A percentile compares a stretch with the other conserved stretches of the same genome.
Evolutionary conservation across 2,113 vertebrate genomes (phyloP).

Genomic region (Gila orcuttii): DNA sequence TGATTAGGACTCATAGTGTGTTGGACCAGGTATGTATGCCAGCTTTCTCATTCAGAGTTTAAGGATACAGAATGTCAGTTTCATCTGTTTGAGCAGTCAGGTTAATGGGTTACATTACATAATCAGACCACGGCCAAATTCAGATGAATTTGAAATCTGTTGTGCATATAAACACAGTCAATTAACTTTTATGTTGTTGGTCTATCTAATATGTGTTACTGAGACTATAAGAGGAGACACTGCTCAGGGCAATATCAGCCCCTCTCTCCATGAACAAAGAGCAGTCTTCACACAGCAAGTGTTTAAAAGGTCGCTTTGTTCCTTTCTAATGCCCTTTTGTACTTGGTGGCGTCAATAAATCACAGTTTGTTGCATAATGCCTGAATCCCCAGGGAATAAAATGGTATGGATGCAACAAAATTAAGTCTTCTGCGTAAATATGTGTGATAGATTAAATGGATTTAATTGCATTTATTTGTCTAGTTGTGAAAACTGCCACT

Average conservation of each 20-base stretch:
- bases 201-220: slow-evolving; percentile 15
- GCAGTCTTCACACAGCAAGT: not conserved
- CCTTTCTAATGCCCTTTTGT: not conserved
- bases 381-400: not conserved
- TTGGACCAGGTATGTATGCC: not conserved
- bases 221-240: not conserved
- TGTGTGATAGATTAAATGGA: not conserved
- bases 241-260: not conserved
- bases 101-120: not conserved
- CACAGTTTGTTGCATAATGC: not conserved
- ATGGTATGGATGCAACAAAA: not conserved
- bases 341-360: slow-evolving; percentile 23
- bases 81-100: not conserved
- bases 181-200: not conserved
- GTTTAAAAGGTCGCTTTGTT: slow-evolving; percentile 26
- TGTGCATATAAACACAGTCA: not conserved
- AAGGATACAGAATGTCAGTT: not conserved
- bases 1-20: too few relatives aligned
- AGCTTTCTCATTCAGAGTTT: not conserved
- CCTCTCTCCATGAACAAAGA: not conserved
- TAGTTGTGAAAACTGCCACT: not conserved
- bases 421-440: not conserved
- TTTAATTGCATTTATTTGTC: not conserved
- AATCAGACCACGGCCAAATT: not conserved
- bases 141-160: not conserved